These are phyloP conservation scores for Salmo trutta DNA, from an alignment of 2,797 vertebrate genomes.

Conservation along the genomic window DNA sequence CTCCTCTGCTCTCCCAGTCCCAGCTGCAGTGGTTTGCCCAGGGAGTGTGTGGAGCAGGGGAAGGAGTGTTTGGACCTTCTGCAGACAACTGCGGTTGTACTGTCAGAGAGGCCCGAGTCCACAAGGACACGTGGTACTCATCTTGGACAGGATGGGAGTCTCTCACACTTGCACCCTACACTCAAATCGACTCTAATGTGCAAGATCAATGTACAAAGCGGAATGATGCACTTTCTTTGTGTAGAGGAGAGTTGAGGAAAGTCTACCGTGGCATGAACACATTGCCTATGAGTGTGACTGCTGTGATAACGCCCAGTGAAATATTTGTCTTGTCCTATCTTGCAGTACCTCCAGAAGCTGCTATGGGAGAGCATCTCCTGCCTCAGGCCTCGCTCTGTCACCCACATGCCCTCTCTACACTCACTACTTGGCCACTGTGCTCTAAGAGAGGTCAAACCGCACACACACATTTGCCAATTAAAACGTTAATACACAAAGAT, in stretches of 20 bases:
- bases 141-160: slow-evolving; percentile 85
- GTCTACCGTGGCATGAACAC: background rate
- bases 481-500: background rate
- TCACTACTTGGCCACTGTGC: slow-evolving; percentile 83
- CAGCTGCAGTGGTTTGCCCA: slow-evolving; percentile 74
- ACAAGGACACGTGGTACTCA: slow-evolving; percentile 79
- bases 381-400: slow-evolving; percentile 75
- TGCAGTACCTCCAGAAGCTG: slow-evolving; percentile 88
- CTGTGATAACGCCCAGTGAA: background rate
- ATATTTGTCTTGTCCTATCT: background rate
- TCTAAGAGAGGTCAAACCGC: slow-evolving; percentile 74
- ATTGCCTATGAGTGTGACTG: background rate
- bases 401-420: slow-evolving; percentile 86
- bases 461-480: background rate
- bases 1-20: slow-evolving; percentile 67
- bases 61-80: slow-evolving; percentile 71
- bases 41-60: slow-evolving; percentile 69
- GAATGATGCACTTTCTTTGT: background rate
- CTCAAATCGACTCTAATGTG: too few relatives aligned
- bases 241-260: background rate
- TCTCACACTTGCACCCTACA: background rate
- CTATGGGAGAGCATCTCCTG: slow-evolving; percentile 88
- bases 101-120: slow-evolving; percentile 48
- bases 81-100: slow-evolving; percentile 59
- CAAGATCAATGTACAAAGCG: too few relatives aligned